Base-by-base conservation (phyloP, 2,888 invertebrate species). In the Prenolepis imparis region DNA sequence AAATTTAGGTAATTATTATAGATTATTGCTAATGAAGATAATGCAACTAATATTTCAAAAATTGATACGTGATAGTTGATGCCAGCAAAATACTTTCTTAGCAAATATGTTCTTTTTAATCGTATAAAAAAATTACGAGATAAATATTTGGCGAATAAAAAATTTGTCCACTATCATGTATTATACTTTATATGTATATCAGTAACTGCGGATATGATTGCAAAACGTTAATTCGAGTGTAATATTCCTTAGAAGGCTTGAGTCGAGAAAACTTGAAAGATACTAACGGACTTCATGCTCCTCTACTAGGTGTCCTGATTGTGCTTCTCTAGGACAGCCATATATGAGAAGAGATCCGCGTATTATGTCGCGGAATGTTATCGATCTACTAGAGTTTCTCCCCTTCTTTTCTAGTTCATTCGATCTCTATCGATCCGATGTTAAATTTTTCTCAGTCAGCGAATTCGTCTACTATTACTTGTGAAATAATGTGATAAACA, bases 281-380 rank as follows among this genome's bases (percentile, higher is more conserved):
- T 86, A 89, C 89, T 92, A 92, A 91, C 92, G 91, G 92, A 82
- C 85, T 89, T 87, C 64, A 70, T 75, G 81, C 82, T 86, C 86
- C 81, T 86, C 86, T 85, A 61, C 82, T 66, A 15, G 44, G 64
- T 44, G 67, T 67, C 67, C 75, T 64, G 68, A 44, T 78, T 78
- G n/a, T n/a, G 57, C 66, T 80, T 82, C 84, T 88, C 88, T 84
- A 86, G 85, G 87, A 87, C 85, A 83, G 80, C 91, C 92, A 91
- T 91, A 91, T 91, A 89, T 81, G 90, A 85, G 81, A 83, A 84
- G 78, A 78, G 73, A 87, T 91, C 88, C 89, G 70, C 78, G 84
- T 88, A 82, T 73, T 84, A 83, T 89, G 89, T 75, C 74, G 59
- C 81, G 92, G 91, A 91, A 92, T 91, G 91, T 91, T 89, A 88